A percentile compares a stretch with the other conserved stretches of the same genome.
These are phyloP conservation scores for Forficula auricularia DNA, from an alignment of 1,140 invertebrate genomes.

Conservation along the genomic window DNA sequence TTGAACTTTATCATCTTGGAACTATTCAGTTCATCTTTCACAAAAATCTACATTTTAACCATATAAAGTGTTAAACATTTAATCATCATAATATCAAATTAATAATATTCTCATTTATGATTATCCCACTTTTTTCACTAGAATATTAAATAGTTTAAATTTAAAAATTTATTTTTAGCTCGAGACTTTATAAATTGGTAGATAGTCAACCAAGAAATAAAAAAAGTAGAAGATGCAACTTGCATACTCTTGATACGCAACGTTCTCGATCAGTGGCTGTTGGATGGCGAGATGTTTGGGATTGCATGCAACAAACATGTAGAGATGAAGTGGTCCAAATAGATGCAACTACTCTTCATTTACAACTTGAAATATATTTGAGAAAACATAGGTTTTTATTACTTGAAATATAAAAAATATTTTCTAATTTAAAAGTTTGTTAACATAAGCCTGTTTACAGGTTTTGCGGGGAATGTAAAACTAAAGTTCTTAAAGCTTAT, in stretches of 20 bases:
- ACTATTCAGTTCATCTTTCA: too few relatives aligned
- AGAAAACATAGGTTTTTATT: slow-evolving; percentile 55
- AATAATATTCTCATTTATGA: too few relatives aligned
- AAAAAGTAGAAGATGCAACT: slow-evolving; percentile 65
- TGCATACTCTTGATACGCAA: slow-evolving; percentile 76
- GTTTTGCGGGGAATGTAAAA: slow-evolving; percentile 80
- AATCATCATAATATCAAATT: too few relatives aligned
- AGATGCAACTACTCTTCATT: slow-evolving; percentile 59
- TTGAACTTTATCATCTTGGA: too few relatives aligned
- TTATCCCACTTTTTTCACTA: too few relatives aligned
- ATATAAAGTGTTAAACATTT: too few relatives aligned
- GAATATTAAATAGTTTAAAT: too few relatives aligned
- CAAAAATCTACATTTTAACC: too few relatives aligned
- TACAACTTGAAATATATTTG: slow-evolving; percentile 73
- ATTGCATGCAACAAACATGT: slow-evolving; percentile 66
- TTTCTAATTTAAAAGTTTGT: not conserved
- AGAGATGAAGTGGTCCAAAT: slow-evolving; percentile 71
- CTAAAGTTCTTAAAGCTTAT: slow-evolving; percentile 75
- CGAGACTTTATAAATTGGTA: slow-evolving; percentile 53
- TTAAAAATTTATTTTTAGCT: slow-evolving; percentile 35
- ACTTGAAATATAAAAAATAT: not conserved
- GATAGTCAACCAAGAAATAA: slow-evolving; percentile 68
- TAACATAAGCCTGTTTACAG: slow-evolving; percentile 24
- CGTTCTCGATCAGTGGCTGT: slow-evolving; percentile 44
- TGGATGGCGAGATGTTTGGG: slow-evolving; percentile 70